Evolutionary conservation across 2,888 invertebrate species (phyloP).

Genomic region (Schizaphis graminum): DNA sequence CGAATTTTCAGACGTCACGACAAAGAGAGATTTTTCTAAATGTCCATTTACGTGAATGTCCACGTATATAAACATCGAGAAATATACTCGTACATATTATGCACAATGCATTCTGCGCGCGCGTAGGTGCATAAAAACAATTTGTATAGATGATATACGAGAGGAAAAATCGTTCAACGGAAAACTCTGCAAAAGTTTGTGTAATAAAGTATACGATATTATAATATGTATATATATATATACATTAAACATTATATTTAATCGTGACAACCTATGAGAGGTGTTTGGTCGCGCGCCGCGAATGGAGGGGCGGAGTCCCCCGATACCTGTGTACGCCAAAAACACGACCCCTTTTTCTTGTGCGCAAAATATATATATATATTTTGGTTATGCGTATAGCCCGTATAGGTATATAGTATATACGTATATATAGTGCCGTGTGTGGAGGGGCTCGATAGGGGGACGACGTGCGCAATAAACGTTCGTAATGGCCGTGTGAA

Average conservation of each 20-base stretch:
- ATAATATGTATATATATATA: neutral
- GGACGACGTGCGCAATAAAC: neutral
- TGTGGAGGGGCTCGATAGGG: neutral
- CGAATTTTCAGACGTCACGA: conserved; percentile 4
- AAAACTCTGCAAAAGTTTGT: neutral
- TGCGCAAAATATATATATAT: neutral
- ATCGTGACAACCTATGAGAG: conserved; percentile 41
- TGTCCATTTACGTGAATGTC: neutral
- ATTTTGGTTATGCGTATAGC: neutral
- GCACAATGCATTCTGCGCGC: neutral
- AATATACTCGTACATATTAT: neutral
- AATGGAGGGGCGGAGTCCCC: conserved; percentile 23
- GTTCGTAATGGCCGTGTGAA: conserved; percentile 43
- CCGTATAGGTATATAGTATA: no score
- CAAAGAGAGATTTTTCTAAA: neutral
- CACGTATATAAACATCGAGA: neutral
- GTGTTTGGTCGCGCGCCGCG: neutral
- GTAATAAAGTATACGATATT: neutral
- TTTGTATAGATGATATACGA: neutral
- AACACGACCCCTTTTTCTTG: conserved; percentile 42
- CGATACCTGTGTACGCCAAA: conserved; percentile 7
- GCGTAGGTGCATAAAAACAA: neutral
- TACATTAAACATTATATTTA: neutral
- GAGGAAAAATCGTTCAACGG: neutral
- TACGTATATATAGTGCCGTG: neutral